Percentiles rank a stretch among this genome's conserved stretches.
Evolutionary conservation across 2,888 invertebrate genomes (phyloP).

Genomic region (Cheiracanthium punctorium): DNA sequence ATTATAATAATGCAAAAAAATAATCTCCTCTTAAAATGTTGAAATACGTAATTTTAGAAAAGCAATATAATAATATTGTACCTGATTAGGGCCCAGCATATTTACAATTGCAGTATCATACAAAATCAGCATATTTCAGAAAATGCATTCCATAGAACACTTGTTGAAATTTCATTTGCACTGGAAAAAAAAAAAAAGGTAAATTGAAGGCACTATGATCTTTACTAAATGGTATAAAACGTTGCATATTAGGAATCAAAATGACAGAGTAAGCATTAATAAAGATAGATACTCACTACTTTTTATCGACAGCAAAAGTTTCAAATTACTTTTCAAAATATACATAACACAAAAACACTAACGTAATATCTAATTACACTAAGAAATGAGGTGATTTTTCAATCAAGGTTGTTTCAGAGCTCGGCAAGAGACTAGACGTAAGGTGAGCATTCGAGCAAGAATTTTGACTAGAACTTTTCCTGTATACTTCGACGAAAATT

Average conservation of each 20-base stretch:
- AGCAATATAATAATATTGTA: neutral
- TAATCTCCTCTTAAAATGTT: no score
- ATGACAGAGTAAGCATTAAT: neutral
- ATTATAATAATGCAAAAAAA: no score
- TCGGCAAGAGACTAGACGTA: slow-evolving; percentile 63
- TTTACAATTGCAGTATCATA: slow-evolving; percentile 28
- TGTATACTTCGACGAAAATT: neutral
- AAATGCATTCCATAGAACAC: no score
- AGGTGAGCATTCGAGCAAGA: slow-evolving; percentile 49
- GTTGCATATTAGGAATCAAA: no score
- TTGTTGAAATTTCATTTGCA: neutral
- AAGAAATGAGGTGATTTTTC: neutral
- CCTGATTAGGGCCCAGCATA: slow-evolving; percentile 60
- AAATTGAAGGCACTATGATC: neutral
- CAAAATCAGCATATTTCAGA: slow-evolving; percentile 13
- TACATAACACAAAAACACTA: neutral
- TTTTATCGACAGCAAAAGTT: neutral
- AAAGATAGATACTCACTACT: neutral
- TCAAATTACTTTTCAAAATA: neutral
- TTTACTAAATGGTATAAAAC: no score
- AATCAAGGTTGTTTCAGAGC: slow-evolving; percentile 59
- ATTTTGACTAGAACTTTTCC: neutral
- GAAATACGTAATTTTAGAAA: neutral
- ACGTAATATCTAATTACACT: neutral
- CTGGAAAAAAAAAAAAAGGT: neutral